phyloP scores from a whole-genome alignment of 2,797 vertebrate genomes.

The Sebastes nivosus region DNA sequence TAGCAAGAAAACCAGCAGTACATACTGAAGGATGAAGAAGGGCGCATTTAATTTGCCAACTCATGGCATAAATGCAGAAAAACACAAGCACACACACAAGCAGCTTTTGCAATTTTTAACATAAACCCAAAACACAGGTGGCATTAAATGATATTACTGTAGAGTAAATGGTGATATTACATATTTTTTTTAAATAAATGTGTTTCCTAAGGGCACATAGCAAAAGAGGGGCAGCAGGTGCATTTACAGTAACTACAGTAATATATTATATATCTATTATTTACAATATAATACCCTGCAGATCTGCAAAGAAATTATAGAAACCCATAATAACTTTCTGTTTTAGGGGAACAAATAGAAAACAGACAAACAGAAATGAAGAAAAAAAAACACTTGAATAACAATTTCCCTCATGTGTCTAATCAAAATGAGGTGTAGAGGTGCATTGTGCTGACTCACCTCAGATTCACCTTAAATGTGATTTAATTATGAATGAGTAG shows the following conservation, averaged over 20 bases:
- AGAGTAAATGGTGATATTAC: not conserved
- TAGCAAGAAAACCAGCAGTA: not conserved
- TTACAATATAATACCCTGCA: not conserved
- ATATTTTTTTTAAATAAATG: not conserved
- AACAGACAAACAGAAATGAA: not conserved
- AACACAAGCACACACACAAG: not conserved
- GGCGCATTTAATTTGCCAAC: not conserved
- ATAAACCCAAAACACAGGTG: not conserved
- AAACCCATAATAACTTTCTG: not conserved
- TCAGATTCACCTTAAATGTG: constrained; percentile 27
- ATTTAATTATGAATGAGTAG: constrained; percentile 64
- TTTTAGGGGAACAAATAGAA: not conserved
- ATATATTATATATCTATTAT: not conserved
- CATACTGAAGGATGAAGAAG: not conserved
- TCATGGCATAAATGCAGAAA: not conserved
- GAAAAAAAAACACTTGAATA: not conserved
- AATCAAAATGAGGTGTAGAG: not conserved
- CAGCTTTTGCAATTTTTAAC: not conserved
- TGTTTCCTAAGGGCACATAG: not conserved
- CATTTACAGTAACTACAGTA: not conserved
- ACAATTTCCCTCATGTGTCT: not conserved
- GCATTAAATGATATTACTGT: not conserved
- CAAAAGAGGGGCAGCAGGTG: not conserved
- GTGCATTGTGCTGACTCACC: constrained; percentile 18
- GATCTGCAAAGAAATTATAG: not conserved